phyloP scores from a whole-genome alignment of 1,140 invertebrate genomes.

The Diprion similis region DNA sequence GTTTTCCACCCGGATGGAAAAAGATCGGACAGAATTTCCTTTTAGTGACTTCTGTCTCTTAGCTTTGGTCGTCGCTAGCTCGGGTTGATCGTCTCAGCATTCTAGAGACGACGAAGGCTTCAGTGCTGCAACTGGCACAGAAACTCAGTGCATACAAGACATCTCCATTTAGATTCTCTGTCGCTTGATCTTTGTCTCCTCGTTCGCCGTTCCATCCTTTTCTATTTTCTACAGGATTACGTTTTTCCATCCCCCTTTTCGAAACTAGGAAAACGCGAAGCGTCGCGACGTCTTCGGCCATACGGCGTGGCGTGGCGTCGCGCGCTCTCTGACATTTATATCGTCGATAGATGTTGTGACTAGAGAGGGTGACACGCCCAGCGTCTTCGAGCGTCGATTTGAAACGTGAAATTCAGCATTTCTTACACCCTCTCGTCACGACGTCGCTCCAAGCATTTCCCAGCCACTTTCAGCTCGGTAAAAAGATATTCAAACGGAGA shows the following conservation, averaged over 20 bases:
- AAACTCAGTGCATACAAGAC: conserved; percentile 55
- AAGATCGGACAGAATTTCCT: conserved; percentile 50
- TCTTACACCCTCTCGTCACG: neutral
- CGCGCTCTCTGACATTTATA: neutral
- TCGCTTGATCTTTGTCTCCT: neutral
- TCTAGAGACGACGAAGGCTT: conserved; percentile 39
- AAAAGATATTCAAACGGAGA: too few relatives aligned
- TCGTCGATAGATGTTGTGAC: conserved; percentile 3
- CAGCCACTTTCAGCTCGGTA: too few relatives aligned
- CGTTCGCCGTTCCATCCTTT: neutral
- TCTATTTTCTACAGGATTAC: neutral
- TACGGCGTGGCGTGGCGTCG: neutral
- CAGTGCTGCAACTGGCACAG: conserved; percentile 18
- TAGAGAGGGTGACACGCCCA: neutral
- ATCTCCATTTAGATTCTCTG: conserved; percentile 57
- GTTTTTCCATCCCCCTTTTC: neutral
- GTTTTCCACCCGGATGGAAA: neutral
- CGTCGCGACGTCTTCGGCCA: neutral
- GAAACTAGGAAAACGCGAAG: neutral
- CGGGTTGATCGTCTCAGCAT: conserved; percentile 29
- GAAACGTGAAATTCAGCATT: neutral
- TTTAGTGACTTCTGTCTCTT: conserved; percentile 55
- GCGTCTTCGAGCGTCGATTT: neutral
- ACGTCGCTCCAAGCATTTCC: too few relatives aligned
- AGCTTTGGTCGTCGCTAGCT: conserved; percentile 44